Base-by-base conservation (phyloP, 1,140 invertebrate species). In the Drosophila busckii region DNA sequence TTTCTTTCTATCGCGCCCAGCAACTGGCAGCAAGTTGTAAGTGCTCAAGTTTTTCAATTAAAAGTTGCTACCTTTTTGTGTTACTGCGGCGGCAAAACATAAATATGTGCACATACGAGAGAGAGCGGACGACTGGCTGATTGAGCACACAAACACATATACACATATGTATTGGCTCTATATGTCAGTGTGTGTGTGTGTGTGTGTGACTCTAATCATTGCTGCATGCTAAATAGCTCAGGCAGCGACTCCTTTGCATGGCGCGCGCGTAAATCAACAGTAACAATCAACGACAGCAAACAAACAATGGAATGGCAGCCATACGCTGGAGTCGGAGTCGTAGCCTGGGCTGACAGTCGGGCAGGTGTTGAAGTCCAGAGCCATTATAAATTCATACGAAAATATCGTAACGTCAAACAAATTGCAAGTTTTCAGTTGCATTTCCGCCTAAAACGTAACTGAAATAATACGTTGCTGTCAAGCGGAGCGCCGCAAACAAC, bases 341-440 rank as follows among this genome's bases (percentile, higher is more conserved):
- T n/a, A n/a, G n/a, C n/a, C n/a, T n/a, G n/a, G n/a, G n/a, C n/a
- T n/a, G n/a, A n/a, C n/a, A n/a, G n/a, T n/a, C n/a, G n/a, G 58
- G 71, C 73, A 80, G 73, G 73, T 80, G 73, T 80, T 80, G 73
- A 80, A 73, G 68, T 73, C 54, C 46, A 50, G 50, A 46, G 64
- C n/a, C 75, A 82, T 80, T 82, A 82, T 73, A 82, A 80, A 80
- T 80, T 68, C 73, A 80, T 65, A 82, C 59, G 54, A 73, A 80
- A 80, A 80, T 80, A 80, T 50, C 75, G 42, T 73, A 80, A 80
- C 73, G 73, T 80, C 73, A 80, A 80, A 80, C 73, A 80, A 80
- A 80, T 80, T 80, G 73, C 73, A 82, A 80, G 75, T 80, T 80
- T 80, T 82, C 75, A 80, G 73, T 80, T 80, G 75, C 73, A 82